Evolutionary conservation across 2,888 invertebrate species (phyloP).

Genomic region (Poecilus cupreus): DNA sequence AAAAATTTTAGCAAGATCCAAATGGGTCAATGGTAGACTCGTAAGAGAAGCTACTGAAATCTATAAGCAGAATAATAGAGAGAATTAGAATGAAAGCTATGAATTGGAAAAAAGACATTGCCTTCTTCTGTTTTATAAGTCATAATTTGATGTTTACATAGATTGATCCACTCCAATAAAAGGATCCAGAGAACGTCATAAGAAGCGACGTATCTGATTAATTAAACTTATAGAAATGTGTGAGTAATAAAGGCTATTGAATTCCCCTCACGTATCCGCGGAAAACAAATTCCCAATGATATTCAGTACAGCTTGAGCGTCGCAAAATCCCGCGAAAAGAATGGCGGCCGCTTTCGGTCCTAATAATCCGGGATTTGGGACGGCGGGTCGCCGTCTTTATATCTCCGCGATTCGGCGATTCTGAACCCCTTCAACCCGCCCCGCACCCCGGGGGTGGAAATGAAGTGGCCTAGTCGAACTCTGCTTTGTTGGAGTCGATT

Average conservation of each 20-base stretch:
- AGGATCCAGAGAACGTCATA: no score
- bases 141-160: no score
- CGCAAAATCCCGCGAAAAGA: slow-evolving; percentile 24
- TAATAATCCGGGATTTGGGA: slow-evolving; percentile 47
- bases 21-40: no score
- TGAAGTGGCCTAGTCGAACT: slow-evolving; percentile 29
- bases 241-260: background rate
- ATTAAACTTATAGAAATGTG: background rate
- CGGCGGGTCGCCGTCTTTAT: slow-evolving; percentile 31
- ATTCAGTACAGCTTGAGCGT: slow-evolving; percentile 22
- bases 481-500: slow-evolving; percentile 35
- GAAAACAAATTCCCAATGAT: slow-evolving; percentile 34
- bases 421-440: background rate
- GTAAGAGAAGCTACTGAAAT: no score
- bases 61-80: no score
- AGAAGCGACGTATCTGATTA: background rate
- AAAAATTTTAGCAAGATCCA: no score
- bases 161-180: no score
- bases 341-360: slow-evolving; percentile 24
- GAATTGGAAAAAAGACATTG: no score
- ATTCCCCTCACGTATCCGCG: slow-evolving; percentile 10
- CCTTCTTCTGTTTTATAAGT: no score
- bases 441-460: background rate
- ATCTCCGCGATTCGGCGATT: slow-evolving; percentile 11
- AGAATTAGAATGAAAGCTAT: no score